phyloP scores from a whole-genome alignment of 2,797 vertebrate genomes.

The Lutra lutra region DNA sequence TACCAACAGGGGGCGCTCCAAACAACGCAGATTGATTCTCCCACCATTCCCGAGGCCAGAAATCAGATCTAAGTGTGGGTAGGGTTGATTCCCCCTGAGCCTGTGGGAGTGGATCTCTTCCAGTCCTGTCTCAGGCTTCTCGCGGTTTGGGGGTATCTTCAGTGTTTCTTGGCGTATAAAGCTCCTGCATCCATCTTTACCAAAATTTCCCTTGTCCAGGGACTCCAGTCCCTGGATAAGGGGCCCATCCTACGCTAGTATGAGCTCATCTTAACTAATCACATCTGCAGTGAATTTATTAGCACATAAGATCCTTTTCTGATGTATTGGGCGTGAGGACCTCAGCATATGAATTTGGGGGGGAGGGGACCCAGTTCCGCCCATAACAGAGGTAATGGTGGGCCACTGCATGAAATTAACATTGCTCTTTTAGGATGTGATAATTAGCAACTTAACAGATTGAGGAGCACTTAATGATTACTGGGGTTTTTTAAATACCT shows the following conservation, averaged over 20 bases:
- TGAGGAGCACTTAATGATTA: fast-evolving
- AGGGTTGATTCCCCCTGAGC: background rate
- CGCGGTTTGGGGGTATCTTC: background rate
- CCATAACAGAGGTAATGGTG: no score
- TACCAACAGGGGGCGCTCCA: no score
- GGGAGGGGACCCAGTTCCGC: background rate
- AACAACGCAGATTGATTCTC: background rate
- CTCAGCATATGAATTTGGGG: background rate
- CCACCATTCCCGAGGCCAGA: background rate
- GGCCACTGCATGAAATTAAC: fast-evolving
- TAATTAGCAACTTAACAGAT: no score
- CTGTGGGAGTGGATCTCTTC: background rate
- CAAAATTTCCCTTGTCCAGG: background rate
- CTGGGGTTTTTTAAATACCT: background rate
- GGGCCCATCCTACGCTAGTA: background rate
- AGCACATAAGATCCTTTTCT: background rate
- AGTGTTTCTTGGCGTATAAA: background rate
- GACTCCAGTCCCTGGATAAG: background rate
- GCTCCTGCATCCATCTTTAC: background rate
- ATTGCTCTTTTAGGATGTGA: background rate
- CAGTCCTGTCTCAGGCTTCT: background rate
- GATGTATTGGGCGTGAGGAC: background rate
- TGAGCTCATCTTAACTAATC: background rate
- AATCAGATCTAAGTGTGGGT: background rate
- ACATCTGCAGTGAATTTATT: background rate